Percentiles rank a stretch among this genome's conserved stretches.
Evolutionary conservation across 2,113 vertebrate genomes (phyloP).

Genomic region (Zeus faber): DNA sequence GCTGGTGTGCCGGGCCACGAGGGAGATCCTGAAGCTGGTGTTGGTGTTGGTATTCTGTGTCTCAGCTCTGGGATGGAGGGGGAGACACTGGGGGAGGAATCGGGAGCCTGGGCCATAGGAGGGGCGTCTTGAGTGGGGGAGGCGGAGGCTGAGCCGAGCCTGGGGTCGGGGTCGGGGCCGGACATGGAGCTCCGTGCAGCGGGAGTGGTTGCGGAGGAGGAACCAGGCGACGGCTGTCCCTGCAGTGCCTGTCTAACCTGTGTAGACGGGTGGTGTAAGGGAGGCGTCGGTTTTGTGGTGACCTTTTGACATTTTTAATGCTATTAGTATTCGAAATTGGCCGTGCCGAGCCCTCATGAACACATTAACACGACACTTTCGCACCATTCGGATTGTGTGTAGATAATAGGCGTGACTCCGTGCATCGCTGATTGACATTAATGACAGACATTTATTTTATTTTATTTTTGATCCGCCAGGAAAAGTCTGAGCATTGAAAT

Average conservation of each 20-base stretch:
- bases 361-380: too few species aligned
- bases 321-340: too few species aligned
- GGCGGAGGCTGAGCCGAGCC: background rate
- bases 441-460: too few species aligned
- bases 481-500: too few species aligned
- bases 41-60: slow-evolving; percentile 54
- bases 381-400: too few species aligned
- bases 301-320: too few species aligned
- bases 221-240: background rate
- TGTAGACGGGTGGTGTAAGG: background rate
- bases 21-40: too few species aligned
- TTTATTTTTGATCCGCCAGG: too few species aligned
- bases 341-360: too few species aligned
- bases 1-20: slow-evolving; percentile 24
- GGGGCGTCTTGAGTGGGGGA: slow-evolving; percentile 6
- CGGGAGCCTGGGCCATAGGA: background rate
- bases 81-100: slow-evolving; percentile 6
- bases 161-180: slow-evolving; percentile 12
- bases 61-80: slow-evolving; percentile 47
- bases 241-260: background rate
- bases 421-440: too few species aligned
- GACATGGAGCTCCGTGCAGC: background rate
- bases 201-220: background rate
- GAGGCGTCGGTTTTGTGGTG: too few species aligned
- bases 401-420: too few species aligned